Conservation (phyloP, 1,140 invertebrate species). For the Diabrotica undecimpunctata region DNA sequence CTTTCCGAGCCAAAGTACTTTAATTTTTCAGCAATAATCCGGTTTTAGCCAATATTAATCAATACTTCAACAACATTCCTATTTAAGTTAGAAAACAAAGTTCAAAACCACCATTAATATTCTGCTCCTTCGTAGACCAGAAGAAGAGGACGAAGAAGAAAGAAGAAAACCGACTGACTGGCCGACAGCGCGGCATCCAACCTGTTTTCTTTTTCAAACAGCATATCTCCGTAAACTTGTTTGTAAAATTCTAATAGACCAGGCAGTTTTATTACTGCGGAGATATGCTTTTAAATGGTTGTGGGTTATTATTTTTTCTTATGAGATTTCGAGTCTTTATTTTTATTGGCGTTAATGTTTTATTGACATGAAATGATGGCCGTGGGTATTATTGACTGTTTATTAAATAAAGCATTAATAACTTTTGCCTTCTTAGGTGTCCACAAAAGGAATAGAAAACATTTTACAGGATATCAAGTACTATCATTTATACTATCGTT, state of each 20-base stretch:
- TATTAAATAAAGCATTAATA: too few relatives aligned
- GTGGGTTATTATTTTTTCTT: too few relatives aligned
- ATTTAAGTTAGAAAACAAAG: slow-evolving; percentile 1
- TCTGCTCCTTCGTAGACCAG: neutral
- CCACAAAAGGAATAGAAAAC: too few relatives aligned
- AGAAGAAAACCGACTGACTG: neutral
- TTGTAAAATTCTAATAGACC: neutral
- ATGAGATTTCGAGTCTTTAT: too few relatives aligned
- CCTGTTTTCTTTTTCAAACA: slow-evolving; percentile 2
- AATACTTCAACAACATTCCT: neutral
- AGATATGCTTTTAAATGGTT: too few relatives aligned
- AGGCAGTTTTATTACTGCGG: neutral
- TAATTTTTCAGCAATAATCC: neutral
- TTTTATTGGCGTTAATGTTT: too few relatives aligned
- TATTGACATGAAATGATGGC: too few relatives aligned
- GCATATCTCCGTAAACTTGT: neutral
- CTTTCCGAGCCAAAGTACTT: too few relatives aligned
- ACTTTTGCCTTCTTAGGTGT: too few relatives aligned
- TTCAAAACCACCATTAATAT: neutral
- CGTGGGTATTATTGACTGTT: too few relatives aligned
- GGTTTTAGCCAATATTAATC: neutral
- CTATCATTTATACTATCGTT: too few relatives aligned
- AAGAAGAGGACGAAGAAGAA: neutral
- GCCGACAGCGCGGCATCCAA: neutral
- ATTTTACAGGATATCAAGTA: too few relatives aligned